A percentile compares a stretch with the other conserved stretches of the same genome.
phyloP scores from a whole-genome alignment of 2,797 vertebrate species.

The Lycodopsis pacificus region DNA sequence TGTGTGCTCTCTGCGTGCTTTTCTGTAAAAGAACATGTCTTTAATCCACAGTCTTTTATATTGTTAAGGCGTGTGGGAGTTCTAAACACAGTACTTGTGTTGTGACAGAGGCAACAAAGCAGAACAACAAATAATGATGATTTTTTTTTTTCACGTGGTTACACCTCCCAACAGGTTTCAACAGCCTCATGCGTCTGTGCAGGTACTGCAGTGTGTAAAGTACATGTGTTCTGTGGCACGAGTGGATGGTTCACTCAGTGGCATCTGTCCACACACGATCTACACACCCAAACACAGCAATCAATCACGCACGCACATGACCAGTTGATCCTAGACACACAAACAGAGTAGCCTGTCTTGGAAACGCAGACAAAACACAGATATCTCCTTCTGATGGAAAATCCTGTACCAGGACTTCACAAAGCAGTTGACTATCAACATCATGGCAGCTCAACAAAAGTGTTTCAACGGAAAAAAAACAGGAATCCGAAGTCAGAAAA shows the following conservation, averaged over 20 bases:
- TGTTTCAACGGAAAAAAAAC: neutral
- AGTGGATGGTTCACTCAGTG: conserved; percentile 29
- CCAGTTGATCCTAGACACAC: conserved; percentile 26
- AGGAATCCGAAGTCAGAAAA: neutral
- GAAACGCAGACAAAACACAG: conserved; percentile 45
- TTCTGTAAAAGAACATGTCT: neutral
- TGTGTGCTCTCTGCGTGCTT: neutral
- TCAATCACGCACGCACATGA: conserved; percentile 25
- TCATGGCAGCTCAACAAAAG: neutral
- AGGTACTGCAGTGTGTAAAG: neutral
- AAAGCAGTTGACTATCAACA: conserved; percentile 4
- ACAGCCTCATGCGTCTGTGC: conserved; percentile 26
- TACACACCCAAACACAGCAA: conserved; percentile 42
- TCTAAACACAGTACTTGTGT: neutral
- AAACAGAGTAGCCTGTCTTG: conserved; percentile 35
- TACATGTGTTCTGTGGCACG: conserved; percentile 2
- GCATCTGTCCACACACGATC: conserved; percentile 28
- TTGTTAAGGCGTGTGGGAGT: neutral
- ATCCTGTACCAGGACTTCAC: neutral
- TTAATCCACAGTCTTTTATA: neutral
- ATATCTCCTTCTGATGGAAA: conserved; percentile 30
- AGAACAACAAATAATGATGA: conserved; percentile 26
- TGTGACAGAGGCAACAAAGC: conserved; percentile 20
- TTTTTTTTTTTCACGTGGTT: conserved; percentile 31
- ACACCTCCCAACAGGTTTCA: conserved; percentile 34